These are phyloP conservation scores for Drosophila suzukii DNA, from an alignment of 1,140 invertebrate genomes.

Conservation along the genomic window DNA sequence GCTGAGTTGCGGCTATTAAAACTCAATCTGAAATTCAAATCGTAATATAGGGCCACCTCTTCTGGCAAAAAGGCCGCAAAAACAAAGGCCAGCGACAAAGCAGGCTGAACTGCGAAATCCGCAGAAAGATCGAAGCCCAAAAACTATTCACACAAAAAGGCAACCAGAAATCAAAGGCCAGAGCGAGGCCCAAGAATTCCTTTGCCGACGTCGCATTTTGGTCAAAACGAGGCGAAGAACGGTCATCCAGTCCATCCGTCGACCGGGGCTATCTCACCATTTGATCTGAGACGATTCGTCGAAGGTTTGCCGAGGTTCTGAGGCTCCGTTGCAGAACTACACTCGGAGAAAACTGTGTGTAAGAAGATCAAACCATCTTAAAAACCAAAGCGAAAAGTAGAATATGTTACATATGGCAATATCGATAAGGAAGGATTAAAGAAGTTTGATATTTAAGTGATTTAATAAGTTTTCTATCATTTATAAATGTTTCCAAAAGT, in stretches of 20 bases:
- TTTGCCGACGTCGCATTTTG: constrained; percentile 57
- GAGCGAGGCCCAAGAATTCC: constrained; percentile 61
- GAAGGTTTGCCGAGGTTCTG: constrained; percentile 40
- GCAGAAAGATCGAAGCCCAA: constrained; percentile 22
- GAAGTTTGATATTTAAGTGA: too few species aligned
- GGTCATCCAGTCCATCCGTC: constrained; percentile 20
- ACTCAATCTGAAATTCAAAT: constrained; percentile 84
- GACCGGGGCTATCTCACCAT: constrained; percentile 60
- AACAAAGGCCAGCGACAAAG: constrained; percentile 65
- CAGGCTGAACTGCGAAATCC: constrained; percentile 5
- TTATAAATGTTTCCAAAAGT: too few species aligned
- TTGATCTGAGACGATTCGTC: constrained; percentile 68
- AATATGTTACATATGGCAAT: too few species aligned
- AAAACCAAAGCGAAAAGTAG: not conserved
- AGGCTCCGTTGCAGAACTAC: constrained; percentile 9
- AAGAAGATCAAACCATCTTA: not conserved
- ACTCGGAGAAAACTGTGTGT: not conserved
- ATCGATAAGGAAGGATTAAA: too few species aligned
- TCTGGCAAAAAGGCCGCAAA: constrained; percentile 21
- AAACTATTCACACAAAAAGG: constrained; percentile 61
- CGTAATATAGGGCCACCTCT: constrained; percentile 69
- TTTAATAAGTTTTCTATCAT: too few species aligned
- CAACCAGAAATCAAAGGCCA: constrained; percentile 55
- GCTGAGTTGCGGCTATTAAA: constrained; percentile 71
- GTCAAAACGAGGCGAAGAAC: constrained; percentile 39